phyloP scores from a whole-genome alignment of 2,888 invertebrate species.

The Gastracanthus pulcherrimus region DNA sequence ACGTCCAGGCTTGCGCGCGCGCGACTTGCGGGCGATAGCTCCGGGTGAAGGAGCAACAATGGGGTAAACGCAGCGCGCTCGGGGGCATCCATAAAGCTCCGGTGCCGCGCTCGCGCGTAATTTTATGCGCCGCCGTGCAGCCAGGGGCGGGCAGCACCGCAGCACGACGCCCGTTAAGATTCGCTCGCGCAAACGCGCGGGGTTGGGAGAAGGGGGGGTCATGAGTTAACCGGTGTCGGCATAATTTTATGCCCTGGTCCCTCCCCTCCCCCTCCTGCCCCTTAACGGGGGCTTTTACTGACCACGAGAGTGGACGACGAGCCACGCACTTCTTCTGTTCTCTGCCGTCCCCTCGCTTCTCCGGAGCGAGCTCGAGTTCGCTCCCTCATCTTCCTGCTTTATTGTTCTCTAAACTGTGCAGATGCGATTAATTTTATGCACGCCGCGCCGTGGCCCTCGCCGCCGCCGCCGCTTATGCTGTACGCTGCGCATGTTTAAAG shows the following conservation, averaged over 20 bases:
- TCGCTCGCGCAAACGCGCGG: conserved; percentile 41
- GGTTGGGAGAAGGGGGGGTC: no score
- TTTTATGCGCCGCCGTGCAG: conserved; percentile 60
- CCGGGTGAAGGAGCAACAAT: conserved; percentile 26
- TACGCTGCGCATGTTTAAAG: conserved; percentile 35
- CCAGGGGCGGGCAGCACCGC: conserved; percentile 2
- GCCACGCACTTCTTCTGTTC: conserved; percentile 52
- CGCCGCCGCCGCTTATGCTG: conserved; percentile 11
- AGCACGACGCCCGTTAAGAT: conserved; percentile 47
- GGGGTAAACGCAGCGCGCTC: conserved; percentile 2
- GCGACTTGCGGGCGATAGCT: neutral
- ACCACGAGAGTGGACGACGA: conserved; percentile 43
- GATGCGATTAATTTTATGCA: conserved; percentile 52
- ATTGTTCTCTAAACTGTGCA: conserved; percentile 55
- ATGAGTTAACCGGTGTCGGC: conserved; percentile 60
- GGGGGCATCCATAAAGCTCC: conserved; percentile 61
- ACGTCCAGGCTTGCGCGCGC: no score
- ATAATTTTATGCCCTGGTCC: conserved; percentile 60
- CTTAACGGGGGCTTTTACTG: conserved; percentile 43
- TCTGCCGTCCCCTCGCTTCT: conserved; percentile 27
- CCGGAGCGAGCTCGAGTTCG: no score
- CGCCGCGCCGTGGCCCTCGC: no score
- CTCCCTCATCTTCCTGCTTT: conserved; percentile 49
- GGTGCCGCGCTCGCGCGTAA: no score
- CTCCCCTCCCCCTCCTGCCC: neutral